Evolutionary conservation across 2,888 invertebrate species (phyloP).

Genomic region (Synanthedon vespiformis): DNA sequence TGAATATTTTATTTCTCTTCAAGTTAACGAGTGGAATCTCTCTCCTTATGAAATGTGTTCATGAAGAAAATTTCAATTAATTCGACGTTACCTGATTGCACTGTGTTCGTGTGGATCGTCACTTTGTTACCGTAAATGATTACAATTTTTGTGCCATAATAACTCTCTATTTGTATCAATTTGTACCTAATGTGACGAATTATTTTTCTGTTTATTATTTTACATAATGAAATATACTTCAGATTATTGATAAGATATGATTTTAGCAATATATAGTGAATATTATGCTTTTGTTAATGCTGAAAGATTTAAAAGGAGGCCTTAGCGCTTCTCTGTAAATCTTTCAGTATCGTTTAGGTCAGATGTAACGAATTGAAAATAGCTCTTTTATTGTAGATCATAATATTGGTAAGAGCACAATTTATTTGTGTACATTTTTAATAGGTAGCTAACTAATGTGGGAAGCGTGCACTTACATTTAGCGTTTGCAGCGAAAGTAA

Average conservation of each 20-base stretch:
- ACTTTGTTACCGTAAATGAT: slow-evolving; percentile 11
- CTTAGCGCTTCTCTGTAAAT: not conserved
- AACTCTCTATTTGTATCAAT: slow-evolving; percentile 4
- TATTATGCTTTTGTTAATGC: slow-evolving; percentile 4
- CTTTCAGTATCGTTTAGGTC: not conserved
- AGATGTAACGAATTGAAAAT: slow-evolving; percentile 2
- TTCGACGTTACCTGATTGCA: not conserved
- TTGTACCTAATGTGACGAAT: slow-evolving; percentile 6
- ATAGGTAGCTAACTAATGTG: slow-evolving; percentile 25
- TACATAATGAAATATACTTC: slow-evolving; percentile 3
- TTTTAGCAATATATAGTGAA: slow-evolving; percentile 3
- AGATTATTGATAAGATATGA: slow-evolving; percentile 4
- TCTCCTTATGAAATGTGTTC: too few relatives aligned
- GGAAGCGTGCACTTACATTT: slow-evolving; percentile 14
- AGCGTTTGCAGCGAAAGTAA: slow-evolving; percentile 20
- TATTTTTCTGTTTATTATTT: slow-evolving; percentile 4
- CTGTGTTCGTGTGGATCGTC: slow-evolving; percentile 1
- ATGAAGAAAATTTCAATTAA: too few relatives aligned
- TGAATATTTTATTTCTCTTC: too few relatives aligned
- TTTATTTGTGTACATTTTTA: slow-evolving; percentile 28
- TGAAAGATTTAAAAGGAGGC: slow-evolving; percentile 1
- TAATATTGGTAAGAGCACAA: slow-evolving; percentile 19
- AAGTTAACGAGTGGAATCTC: too few relatives aligned
- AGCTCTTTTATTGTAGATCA: slow-evolving; percentile 14
- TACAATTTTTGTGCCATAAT: slow-evolving; percentile 17